Evolutionary conservation across 2,113 vertebrate genomes (phyloP).

Genomic region (Plecotus auritus): DNA sequence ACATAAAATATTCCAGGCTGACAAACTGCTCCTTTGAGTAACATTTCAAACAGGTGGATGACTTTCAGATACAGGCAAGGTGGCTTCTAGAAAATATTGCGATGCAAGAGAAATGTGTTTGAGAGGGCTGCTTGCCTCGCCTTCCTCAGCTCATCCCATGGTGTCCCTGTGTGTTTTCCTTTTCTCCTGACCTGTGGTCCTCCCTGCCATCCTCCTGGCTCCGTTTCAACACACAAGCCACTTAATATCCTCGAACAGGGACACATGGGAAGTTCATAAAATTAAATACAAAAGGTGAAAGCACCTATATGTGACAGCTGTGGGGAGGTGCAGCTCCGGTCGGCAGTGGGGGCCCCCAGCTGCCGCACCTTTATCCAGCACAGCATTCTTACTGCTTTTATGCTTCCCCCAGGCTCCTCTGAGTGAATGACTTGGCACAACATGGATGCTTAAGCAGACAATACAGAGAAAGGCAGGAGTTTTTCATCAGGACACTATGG

Average conservation of each 20-base stretch:
- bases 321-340: neutral
- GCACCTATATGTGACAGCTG: neutral
- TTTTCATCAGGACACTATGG: neutral
- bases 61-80: slow-evolving; percentile 26
- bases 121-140: neutral
- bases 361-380: neutral
- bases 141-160: neutral
- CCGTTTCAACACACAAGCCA: neutral
- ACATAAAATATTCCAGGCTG: slow-evolving; percentile 35
- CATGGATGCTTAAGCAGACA: neutral
- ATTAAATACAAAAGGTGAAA: neutral
- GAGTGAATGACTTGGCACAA: neutral
- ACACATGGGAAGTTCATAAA: neutral
- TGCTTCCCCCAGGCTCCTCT: neutral
- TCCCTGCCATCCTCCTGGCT: neutral
- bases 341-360: neutral
- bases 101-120: neutral
- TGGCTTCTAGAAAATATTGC: slow-evolving; percentile 11
- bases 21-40: slow-evolving; percentile 24
- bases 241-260: neutral
- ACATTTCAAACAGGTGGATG: slow-evolving; percentile 30
- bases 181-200: neutral
- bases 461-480: neutral
- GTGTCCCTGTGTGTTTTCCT: neutral
- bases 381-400: neutral